Evolutionary conservation across 2,888 invertebrate genomes (phyloP).

Genomic region (Agonum fuliginosum): DNA sequence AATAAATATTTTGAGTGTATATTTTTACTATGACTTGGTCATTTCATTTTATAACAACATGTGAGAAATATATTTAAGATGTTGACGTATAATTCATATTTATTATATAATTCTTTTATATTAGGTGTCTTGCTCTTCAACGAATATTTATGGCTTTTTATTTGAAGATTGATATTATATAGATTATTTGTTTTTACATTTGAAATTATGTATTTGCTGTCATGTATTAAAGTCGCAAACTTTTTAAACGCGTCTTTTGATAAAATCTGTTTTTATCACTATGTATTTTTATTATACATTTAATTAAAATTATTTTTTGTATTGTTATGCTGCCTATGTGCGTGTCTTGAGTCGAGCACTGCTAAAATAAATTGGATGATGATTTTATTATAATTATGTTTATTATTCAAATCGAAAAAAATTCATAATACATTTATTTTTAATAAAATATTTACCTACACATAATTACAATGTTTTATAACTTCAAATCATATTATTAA

Average conservation of each 20-base stretch:
- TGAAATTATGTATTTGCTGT: slow-evolving; percentile 46
- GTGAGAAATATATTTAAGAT: slow-evolving; percentile 21
- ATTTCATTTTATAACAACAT: slow-evolving; percentile 22
- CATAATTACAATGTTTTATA: not conserved
- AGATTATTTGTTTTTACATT: slow-evolving; percentile 44
- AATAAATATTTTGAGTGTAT: slow-evolving; percentile 46
- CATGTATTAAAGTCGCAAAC: slow-evolving; percentile 38
- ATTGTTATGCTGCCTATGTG: slow-evolving; percentile 56
- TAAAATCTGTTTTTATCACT: slow-evolving; percentile 30
- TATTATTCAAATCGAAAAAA: slow-evolving; percentile 15
- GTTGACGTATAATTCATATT: slow-evolving; percentile 54
- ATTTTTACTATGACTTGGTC: slow-evolving; percentile 47
- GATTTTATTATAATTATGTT: slow-evolving; percentile 50
- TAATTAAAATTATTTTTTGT: slow-evolving; percentile 44
- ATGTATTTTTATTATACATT: slow-evolving; percentile 53
- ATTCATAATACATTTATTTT: no score
- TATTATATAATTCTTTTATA: slow-evolving; percentile 45
- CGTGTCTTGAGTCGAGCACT: slow-evolving; percentile 50
- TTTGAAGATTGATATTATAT: slow-evolving; percentile 41
- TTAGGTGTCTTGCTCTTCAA: slow-evolving; percentile 56
- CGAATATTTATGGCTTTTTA: slow-evolving; percentile 54
- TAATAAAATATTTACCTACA: not conserved
- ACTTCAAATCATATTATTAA: no score
- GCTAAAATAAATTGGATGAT: slow-evolving; percentile 58
- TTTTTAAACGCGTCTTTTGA: slow-evolving; percentile 44